phyloP scores from a whole-genome alignment of 2,888 invertebrate genomes.

The Cordilura impudica region DNA sequence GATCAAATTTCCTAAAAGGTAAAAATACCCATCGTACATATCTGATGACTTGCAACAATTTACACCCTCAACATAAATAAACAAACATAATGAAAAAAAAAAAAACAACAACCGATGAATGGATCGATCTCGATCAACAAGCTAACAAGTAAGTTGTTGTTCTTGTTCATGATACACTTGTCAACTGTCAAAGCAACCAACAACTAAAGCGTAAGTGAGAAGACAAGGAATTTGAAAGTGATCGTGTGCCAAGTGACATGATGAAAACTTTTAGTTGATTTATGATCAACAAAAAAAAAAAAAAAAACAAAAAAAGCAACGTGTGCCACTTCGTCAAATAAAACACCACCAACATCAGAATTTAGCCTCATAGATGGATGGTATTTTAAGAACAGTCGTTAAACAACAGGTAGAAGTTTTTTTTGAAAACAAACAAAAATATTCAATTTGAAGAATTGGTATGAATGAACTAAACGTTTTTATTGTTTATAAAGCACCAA shows the following conservation, averaged over 20 bases:
- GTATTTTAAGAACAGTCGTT: background rate
- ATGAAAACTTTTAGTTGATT: slow-evolving; percentile 9
- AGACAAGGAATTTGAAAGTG: slow-evolving; percentile 40
- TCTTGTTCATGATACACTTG: slow-evolving; percentile 47
- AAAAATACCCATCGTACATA: background rate
- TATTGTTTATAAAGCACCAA: background rate
- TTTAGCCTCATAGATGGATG: background rate
- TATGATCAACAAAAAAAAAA: background rate
- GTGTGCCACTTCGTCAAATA: background rate
- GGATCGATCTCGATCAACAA: background rate
- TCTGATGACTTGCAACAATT: slow-evolving; percentile 48
- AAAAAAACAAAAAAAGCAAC: background rate
- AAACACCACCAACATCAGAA: background rate
- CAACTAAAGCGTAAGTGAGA: slow-evolving; percentile 35
- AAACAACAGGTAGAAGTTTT: slow-evolving; percentile 25
- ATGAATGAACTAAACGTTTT: slow-evolving; percentile 1
- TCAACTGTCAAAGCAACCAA: slow-evolving; percentile 25
- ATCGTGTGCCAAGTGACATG: slow-evolving; percentile 58
- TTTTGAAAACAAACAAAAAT: background rate
- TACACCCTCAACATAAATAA: slow-evolving; percentile 55
- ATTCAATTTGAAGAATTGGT: background rate
- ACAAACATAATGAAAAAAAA: background rate
- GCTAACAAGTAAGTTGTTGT: background rate
- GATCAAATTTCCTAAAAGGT: slow-evolving; percentile 45
- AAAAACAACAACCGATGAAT: background rate